phyloP scores from a whole-genome alignment of 2,888 invertebrate species.

The Drosophila borealis region DNA sequence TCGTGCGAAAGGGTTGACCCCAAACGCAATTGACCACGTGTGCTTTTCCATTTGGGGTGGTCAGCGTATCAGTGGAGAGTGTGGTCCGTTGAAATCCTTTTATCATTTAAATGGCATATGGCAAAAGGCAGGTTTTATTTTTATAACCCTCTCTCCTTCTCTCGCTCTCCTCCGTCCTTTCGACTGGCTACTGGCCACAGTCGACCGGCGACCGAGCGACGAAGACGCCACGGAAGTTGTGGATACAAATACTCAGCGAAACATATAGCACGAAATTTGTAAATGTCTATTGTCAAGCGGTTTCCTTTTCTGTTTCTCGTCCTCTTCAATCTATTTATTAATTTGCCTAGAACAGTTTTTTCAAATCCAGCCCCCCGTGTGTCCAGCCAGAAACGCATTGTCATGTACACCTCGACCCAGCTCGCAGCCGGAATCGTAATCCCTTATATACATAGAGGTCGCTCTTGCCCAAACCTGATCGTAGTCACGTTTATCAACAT shows the following conservation, averaged over 20 bases:
- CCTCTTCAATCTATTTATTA: constrained; percentile 59
- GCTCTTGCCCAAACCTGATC: constrained; percentile 7
- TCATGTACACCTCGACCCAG: constrained; percentile 31
- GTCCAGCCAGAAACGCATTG: constrained; percentile 26
- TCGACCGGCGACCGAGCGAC: constrained; percentile 6
- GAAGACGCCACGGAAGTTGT: constrained; percentile 72
- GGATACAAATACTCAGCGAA: constrained; percentile 49
- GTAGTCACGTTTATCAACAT: constrained; percentile 52
- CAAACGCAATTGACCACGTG: constrained; percentile 82
- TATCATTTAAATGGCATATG: constrained; percentile 82
- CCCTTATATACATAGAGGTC: constrained; percentile 19
- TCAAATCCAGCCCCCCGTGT: constrained; percentile 7
- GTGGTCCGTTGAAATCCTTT: constrained; percentile 72
- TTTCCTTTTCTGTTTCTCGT: constrained; percentile 27
- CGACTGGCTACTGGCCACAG: neutral
- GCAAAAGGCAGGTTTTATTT: constrained; percentile 80
- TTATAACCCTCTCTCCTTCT: constrained; percentile 60
- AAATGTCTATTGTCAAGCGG: constrained; percentile 71
- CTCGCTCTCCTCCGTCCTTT: neutral
- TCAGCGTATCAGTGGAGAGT: constrained; percentile 29
- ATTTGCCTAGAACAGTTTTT: constrained; percentile 66
- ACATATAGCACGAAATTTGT: constrained; percentile 80
- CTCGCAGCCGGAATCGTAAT: constrained; percentile 28
- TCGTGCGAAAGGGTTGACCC: constrained; percentile 82
- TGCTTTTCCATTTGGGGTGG: constrained; percentile 57